These are phyloP conservation scores for Perdix hodgsoniae DNA, from an alignment of 2,797 vertebrate species.

Conservation along the genomic window DNA sequence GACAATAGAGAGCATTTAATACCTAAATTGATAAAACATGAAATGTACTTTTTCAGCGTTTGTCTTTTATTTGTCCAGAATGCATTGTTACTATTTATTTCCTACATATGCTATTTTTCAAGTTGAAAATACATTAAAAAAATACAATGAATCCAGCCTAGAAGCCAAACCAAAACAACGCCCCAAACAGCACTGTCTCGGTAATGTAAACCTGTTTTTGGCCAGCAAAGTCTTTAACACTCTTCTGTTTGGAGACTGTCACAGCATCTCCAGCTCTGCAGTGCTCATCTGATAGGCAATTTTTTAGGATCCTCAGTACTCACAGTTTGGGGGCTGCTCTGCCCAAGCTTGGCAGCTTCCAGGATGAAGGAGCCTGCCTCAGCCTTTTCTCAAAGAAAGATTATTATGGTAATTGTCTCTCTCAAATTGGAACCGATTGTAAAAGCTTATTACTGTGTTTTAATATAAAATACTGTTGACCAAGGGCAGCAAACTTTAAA, in stretches of 20 bases:
- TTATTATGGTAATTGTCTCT: background rate
- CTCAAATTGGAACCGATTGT: conserved; percentile 27
- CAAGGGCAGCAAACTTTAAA: conserved; percentile 41
- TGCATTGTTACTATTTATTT: background rate
- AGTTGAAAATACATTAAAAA: background rate
- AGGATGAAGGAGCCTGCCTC: conserved; percentile 20
- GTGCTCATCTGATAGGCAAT: background rate
- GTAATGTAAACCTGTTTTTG: background rate
- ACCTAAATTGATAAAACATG: background rate
- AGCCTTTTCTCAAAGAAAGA: conserved; percentile 14
- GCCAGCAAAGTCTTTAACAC: background rate
- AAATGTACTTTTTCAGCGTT: background rate
- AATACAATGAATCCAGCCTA: background rate
- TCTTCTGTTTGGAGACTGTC: background rate
- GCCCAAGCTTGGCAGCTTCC: conserved; percentile 35
- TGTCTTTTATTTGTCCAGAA: background rate
- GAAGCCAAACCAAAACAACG: background rate
- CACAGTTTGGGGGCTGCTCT: background rate
- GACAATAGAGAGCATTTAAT: background rate
- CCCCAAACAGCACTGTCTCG: background rate
- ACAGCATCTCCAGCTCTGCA: background rate
- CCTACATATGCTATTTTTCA: background rate
- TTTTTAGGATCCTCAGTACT: conserved; percentile 38
- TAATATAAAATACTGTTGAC: conserved; percentile 44
- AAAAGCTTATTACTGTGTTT: conserved; percentile 50